Conservation (phyloP, 2,888 invertebrate genomes). For the Thecophora atra region DNA sequence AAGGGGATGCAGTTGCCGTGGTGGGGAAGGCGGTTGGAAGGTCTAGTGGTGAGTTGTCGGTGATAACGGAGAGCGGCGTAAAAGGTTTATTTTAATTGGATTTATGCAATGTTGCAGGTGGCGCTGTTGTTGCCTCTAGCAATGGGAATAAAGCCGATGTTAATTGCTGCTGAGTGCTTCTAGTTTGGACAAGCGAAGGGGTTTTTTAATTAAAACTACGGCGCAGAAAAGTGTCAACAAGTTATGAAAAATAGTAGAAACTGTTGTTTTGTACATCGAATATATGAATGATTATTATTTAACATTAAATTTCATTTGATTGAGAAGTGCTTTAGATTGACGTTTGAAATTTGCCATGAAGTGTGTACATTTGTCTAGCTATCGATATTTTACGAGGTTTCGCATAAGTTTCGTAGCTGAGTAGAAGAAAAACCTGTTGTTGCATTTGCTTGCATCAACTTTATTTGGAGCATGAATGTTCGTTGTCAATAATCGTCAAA, state of each 20-base stretch:
- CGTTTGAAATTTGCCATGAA: background rate
- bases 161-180: conserved; percentile 3
- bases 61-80: background rate
- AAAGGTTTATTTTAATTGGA: background rate
- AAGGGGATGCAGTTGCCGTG: background rate
- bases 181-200: background rate
- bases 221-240: background rate
- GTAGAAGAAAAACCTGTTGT: background rate
- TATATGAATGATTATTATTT: background rate
- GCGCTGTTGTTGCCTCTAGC: background rate
- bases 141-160: background rate
- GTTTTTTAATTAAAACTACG: background rate
- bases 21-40: background rate
- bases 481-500: background rate
- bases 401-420: too few relatives aligned
- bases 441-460: background rate
- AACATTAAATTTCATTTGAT: too few relatives aligned
- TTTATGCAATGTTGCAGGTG: background rate
- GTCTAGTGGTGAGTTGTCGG: background rate
- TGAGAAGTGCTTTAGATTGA: background rate
- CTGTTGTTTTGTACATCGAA: background rate
- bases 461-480: background rate
- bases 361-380: too few relatives aligned
- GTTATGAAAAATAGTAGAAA: background rate
- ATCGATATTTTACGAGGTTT: too few relatives aligned